phyloP scores from a whole-genome alignment of 2,113 vertebrate species.

The Tamias sibiricus region DNA sequence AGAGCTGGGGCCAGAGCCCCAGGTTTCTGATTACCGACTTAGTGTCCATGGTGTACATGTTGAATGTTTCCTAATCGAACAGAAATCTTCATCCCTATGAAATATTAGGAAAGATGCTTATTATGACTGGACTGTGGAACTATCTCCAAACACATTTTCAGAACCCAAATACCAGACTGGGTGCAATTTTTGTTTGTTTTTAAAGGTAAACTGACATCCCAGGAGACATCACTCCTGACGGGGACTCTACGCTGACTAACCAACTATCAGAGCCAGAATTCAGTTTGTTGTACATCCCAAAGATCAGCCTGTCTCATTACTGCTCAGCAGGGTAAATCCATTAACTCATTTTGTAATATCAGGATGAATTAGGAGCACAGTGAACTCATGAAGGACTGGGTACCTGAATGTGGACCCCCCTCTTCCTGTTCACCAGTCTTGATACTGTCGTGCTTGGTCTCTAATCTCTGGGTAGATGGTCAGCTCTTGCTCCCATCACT shows the following conservation, averaged over 20 bases:
- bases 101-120: constrained; percentile 11
- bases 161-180: not conserved
- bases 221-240: not conserved
- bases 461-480: not conserved
- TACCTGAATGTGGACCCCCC: not conserved
- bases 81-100: constrained; percentile 11
- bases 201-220: not conserved
- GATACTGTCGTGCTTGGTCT: not conserved
- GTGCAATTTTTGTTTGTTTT: constrained; percentile 22
- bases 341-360: not conserved
- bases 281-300: not conserved
- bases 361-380: not conserved
- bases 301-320: not conserved
- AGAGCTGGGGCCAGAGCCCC: not conserved
- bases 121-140: not conserved
- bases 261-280: not conserved
- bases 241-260: not conserved
- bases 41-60: not conserved
- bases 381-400: not conserved
- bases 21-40: not conserved
- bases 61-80: not conserved
- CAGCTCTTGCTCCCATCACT: not conserved
- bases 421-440: not conserved
- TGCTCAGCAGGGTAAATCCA: not conserved
- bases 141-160: constrained; percentile 20